These are phyloP conservation scores for Callaeas wilsoni DNA, from an alignment of 2,113 vertebrate species.

Conservation along the genomic window DNA sequence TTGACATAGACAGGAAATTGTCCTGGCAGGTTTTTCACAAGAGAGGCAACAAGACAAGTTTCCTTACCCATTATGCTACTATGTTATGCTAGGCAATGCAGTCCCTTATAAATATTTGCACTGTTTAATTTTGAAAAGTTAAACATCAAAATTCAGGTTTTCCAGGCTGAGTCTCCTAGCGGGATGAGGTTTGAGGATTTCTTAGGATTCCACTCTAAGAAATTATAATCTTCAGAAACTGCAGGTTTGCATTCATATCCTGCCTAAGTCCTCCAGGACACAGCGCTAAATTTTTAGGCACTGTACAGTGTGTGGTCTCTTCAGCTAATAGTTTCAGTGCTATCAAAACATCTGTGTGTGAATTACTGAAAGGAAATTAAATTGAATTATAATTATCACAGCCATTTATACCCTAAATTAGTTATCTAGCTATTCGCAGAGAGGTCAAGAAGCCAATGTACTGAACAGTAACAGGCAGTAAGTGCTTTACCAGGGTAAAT, in stretches of 20 bases:
- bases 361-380: constrained; percentile 46
- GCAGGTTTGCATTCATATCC: not conserved
- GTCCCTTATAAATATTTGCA: not conserved
- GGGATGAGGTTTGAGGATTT: not conserved
- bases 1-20: not conserved
- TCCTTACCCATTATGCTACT: not conserved
- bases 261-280: not conserved
- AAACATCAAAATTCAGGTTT: not conserved
- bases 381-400: constrained; percentile 40
- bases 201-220: not conserved
- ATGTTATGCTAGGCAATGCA: not conserved
- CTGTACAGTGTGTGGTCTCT: not conserved
- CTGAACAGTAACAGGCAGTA: constrained; percentile 21
- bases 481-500: constrained; percentile 25
- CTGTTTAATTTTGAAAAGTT: not conserved
- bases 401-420: constrained; percentile 32
- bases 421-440: not conserved
- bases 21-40: not conserved
- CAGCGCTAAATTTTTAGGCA: not conserved
- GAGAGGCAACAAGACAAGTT: not conserved
- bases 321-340: not conserved
- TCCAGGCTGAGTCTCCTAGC: not conserved
- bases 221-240: not conserved
- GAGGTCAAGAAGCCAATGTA: constrained; percentile 30
- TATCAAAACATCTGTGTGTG: constrained; percentile 5